These are phyloP conservation scores for Drosophila niveifrons DNA, from an alignment of 2,888 invertebrate genomes.

Conservation along the genomic window DNA sequence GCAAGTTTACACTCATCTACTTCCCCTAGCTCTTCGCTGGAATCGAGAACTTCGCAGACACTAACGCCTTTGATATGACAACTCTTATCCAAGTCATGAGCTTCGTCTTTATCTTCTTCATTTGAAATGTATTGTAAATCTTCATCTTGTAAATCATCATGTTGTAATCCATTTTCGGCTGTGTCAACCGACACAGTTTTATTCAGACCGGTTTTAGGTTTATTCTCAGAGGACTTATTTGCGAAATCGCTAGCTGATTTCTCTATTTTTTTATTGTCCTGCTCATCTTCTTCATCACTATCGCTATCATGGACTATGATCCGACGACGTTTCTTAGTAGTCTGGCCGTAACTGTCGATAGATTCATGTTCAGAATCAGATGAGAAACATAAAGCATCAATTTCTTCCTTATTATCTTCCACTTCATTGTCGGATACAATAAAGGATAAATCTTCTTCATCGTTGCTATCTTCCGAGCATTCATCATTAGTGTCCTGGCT, in stretches of 20 bases:
- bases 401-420: constrained; percentile 21
- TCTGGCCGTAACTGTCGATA: background rate
- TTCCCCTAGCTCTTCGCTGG: constrained; percentile 19
- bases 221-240: background rate
- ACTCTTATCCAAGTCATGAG: background rate
- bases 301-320: constrained; percentile 40
- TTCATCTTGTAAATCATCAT: background rate
- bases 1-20: background rate
- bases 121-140: constrained; percentile 17
- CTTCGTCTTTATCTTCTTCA: constrained; percentile 9
- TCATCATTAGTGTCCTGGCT: constrained; percentile 86
- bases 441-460: constrained; percentile 86
- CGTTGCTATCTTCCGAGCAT: constrained; percentile 82
- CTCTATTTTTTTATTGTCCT: background rate
- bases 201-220: constrained; percentile 32
- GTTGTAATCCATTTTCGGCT: background rate
- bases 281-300: constrained; percentile 35
- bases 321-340: constrained; percentile 47
- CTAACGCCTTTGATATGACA: constrained; percentile 2
- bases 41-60: constrained; percentile 35
- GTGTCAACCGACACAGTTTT: constrained; percentile 46
- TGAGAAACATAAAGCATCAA: constrained; percentile 49
- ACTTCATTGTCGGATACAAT: constrained; percentile 85
- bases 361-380: constrained; percentile 44
- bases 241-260: background rate